phyloP scores from a whole-genome alignment of 2,888 invertebrate species.

The Emesis russula region DNA sequence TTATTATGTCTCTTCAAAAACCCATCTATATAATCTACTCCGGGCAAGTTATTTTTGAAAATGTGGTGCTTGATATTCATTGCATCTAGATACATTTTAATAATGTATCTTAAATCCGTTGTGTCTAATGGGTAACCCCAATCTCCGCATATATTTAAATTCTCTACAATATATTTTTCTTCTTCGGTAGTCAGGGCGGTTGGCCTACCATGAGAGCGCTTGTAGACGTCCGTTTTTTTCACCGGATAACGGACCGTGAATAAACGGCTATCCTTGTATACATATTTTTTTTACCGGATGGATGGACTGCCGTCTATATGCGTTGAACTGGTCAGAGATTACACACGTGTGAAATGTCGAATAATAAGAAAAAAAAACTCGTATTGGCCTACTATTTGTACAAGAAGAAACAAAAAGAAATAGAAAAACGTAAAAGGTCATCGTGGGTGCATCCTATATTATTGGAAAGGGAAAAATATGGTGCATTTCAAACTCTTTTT shows the following conservation, averaged over 20 bases:
- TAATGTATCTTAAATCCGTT: slow-evolving; percentile 65
- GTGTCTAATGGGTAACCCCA: slow-evolving; percentile 41
- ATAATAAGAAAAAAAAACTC: slow-evolving; percentile 79
- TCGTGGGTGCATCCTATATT: slow-evolving; percentile 87
- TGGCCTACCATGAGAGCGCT: slow-evolving; percentile 44
- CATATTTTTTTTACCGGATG: slow-evolving; percentile 77
- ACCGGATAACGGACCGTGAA: slow-evolving; percentile 67
- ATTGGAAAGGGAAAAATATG: slow-evolving; percentile 87
- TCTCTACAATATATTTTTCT: too few relatives aligned
- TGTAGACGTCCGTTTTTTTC: slow-evolving; percentile 37
- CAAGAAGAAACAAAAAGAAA: slow-evolving; percentile 86
- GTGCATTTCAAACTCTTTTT: too few relatives aligned
- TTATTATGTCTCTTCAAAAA: slow-evolving; percentile 66
- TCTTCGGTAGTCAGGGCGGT: slow-evolving; percentile 16
- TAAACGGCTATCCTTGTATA: slow-evolving; percentile 67
- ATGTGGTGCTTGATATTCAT: slow-evolving; percentile 29
- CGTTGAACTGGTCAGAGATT: slow-evolving; percentile 68
- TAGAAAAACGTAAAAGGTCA: slow-evolving; percentile 86
- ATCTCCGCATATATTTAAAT: too few relatives aligned
- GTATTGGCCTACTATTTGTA: slow-evolving; percentile 84
- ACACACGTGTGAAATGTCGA: slow-evolving; percentile 78
- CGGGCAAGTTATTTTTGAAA: slow-evolving; percentile 71
- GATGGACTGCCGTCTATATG: slow-evolving; percentile 79
- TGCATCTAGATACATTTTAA: slow-evolving; percentile 51
- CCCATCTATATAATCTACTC: slow-evolving; percentile 43